Conservation (phyloP, 2,113 vertebrate species). For the Bufo bufo region DNA sequence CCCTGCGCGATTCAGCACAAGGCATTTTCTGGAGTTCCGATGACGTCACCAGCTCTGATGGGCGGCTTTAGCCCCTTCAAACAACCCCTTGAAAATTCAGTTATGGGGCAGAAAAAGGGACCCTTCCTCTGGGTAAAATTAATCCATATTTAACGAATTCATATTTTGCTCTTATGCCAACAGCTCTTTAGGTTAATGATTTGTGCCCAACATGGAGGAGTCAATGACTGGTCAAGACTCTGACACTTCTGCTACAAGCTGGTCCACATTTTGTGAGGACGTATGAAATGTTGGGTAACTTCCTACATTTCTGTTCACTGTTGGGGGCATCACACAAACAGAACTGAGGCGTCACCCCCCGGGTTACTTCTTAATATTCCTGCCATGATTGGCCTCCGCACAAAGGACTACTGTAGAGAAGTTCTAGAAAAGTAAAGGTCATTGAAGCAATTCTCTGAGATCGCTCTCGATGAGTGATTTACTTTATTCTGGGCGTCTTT, state of each 20-base stretch:
- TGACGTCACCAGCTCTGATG: no score
- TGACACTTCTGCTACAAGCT: no score
- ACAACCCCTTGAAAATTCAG: no score
- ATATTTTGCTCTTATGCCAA: background rate
- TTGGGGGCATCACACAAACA: background rate
- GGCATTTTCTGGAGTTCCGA: no score
- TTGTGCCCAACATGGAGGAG: background rate
- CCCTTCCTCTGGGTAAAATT: no score
- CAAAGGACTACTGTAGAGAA: background rate
- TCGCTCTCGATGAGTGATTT: constrained; percentile 13
- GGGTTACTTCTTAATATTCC: background rate
- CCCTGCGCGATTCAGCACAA: no score
- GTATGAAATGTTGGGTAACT: background rate
- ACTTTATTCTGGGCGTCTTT: background rate
- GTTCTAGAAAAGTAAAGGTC: background rate
- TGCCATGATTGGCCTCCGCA: background rate
- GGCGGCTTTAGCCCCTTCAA: no score
- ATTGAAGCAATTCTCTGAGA: background rate
- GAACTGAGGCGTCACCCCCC: background rate
- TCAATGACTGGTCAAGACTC: no score
- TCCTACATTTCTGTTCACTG: background rate
- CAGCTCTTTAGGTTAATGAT: background rate
- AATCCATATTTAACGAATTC: background rate
- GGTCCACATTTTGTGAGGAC: no score
- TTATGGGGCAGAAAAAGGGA: no score